Evolutionary conservation across 2,797 vertebrate species (phyloP), one percentile per base, ranked within the genome.

Genomic region (Pyrrhura leucotis): DNA sequence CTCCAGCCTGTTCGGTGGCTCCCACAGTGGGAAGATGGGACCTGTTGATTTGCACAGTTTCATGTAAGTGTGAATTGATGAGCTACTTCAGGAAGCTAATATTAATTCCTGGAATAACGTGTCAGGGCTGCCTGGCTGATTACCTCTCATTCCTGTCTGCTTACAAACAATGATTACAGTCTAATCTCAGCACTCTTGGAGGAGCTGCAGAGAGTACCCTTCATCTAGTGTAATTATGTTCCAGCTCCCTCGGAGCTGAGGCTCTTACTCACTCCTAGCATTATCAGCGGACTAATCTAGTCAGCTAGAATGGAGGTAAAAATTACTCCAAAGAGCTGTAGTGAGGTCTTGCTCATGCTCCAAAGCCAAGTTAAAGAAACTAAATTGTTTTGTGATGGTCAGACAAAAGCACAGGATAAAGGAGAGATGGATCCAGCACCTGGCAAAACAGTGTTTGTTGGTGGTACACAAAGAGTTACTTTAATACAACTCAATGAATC

Each of bases 101-200:
- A 96, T 97, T 94, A 96, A 97, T 97, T 97, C 93, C 91, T 97
- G 84, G 87, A 96, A 96, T 91, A 94, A 83, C 13, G 29, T 35
- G 82, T 94, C 93, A 96, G 81, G 92, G 77, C 92, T 94, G 95
- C 90, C 95, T 93, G 82, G 93, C 84, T 97, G 97, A 97, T 97
- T 97, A 96, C 93, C 92, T 92, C 93, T 97, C 88, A 88, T 96
- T 97, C 97, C 96, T 88, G 89, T 95, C 94, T 97, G 95, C 97
- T 97, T 97, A 97, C 96, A 96, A 97, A 97, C 96, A 97, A 96
- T 96, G 96, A 97, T 97, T 96, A 97, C 93, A 76, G 90, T 87
- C 93, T 97, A 97, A 97, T 97, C 94, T 96, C 97, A 89, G 94
- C 92, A 94, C 96, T 96, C 97, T 97, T 97, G 95, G 96, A 96